These are phyloP conservation scores for Heliothis peltigera DNA, from an alignment of 2,888 invertebrate genomes.

Conservation along the genomic window DNA sequence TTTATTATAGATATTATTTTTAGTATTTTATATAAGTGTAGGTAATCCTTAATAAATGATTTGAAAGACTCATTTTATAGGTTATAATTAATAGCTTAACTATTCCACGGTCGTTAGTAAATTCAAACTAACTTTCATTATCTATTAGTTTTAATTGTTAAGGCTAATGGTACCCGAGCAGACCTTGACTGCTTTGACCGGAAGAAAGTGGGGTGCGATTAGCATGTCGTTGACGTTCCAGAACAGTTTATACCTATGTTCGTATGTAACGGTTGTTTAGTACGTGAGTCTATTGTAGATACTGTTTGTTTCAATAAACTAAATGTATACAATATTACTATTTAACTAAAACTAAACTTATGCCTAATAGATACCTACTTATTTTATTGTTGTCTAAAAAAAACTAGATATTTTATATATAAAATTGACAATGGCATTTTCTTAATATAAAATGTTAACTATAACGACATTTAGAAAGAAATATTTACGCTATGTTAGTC, in stretches of 20 bases:
- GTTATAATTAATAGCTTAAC: slow-evolving; percentile 6
- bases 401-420: no score
- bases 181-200: slow-evolving; percentile 69
- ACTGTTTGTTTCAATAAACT: no score
- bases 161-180: slow-evolving; percentile 39
- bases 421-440: no score
- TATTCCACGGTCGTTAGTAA: slow-evolving; percentile 44
- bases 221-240: slow-evolving; percentile 67
- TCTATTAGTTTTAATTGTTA: slow-evolving; percentile 38
- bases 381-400: not conserved
- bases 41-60: no score
- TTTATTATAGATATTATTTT: no score
- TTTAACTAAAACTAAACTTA: no score
- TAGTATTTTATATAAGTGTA: no score
- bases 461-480: not conserved
- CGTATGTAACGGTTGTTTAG: slow-evolving; percentile 45
- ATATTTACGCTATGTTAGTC: slow-evolving; percentile 19
- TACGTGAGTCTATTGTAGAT: slow-evolving; percentile 43
- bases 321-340: no score
- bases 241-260: slow-evolving; percentile 52
- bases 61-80: no score
- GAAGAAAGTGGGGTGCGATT: slow-evolving; percentile 74
- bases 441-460: not conserved
- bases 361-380: no score
- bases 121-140: slow-evolving; percentile 55